Evolutionary conservation across 2,113 vertebrate species (phyloP).

Genomic region (Okapia johnstoni): DNA sequence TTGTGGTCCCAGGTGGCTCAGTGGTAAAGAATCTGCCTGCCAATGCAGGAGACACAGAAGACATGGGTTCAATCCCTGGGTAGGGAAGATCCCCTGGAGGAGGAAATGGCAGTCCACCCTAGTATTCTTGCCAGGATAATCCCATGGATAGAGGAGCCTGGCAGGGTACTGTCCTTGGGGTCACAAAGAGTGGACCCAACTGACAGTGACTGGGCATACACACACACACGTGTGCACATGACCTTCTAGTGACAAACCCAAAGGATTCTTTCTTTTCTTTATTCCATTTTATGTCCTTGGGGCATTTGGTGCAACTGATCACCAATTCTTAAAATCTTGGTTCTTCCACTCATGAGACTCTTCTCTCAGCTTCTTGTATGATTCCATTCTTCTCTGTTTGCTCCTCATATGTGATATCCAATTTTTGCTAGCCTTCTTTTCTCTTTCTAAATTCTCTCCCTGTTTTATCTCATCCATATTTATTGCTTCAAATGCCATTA

Average conservation of each 20-base stretch:
- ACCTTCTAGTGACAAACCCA: not conserved
- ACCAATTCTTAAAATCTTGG: not conserved
- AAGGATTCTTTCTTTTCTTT: not conserved
- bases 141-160: not conserved
- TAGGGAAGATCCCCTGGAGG: not conserved
- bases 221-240: accelerated
- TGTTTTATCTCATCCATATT: not conserved
- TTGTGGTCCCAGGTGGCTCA: not conserved
- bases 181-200: not conserved
- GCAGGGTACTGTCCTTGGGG: not conserved
- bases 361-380: not conserved
- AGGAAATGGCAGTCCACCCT: not conserved
- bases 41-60: not conserved
- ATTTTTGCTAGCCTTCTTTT: not conserved
- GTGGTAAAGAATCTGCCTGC: not conserved
- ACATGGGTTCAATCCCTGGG: not conserved
- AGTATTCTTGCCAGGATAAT: not conserved
- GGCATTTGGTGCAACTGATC: not conserved
- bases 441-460: not conserved
- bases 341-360: not conserved
- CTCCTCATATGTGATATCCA: not conserved
- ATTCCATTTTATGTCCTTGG: not conserved
- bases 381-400: not conserved
- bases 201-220: not conserved
- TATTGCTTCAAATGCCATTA: not conserved